Conservation (phyloP, 2,797 vertebrate species). For the Enteromius thamalakanensis region DNA sequence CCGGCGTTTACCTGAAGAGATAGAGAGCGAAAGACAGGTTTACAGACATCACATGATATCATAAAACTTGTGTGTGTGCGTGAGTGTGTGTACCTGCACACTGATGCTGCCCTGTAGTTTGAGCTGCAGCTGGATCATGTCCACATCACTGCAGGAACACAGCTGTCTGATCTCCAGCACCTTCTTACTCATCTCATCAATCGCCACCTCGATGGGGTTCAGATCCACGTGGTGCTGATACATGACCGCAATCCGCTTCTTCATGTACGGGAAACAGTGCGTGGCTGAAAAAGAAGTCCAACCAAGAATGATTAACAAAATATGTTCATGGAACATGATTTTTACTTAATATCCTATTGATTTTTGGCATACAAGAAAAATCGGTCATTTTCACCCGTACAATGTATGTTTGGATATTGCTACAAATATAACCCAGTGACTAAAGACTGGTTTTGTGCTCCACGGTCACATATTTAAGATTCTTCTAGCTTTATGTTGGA, state of each 20-base stretch:
- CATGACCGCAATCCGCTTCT: slow-evolving; percentile 96
- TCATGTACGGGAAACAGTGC: slow-evolving; percentile 96
- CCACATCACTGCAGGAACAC: slow-evolving; percentile 90
- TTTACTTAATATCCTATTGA: too few relatives aligned
- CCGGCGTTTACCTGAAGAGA: slow-evolving; percentile 90
- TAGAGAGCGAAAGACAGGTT: neutral
- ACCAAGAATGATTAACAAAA: too few relatives aligned
- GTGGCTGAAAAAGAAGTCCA: slow-evolving; percentile 77
- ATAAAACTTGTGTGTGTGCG: neutral
- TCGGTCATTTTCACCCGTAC: too few relatives aligned
- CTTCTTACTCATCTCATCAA: slow-evolving; percentile 98
- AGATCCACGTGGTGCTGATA: slow-evolving; percentile 97
- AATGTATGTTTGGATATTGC: too few relatives aligned
- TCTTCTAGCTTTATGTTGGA: neutral
- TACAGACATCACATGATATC: too few relatives aligned
- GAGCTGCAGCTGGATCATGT: slow-evolving; percentile 97
- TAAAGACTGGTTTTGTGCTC: too few relatives aligned
- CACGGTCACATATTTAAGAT: neutral
- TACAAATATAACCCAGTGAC: too few relatives aligned
- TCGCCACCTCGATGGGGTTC: slow-evolving; percentile 97
- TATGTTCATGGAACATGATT: too few relatives aligned
- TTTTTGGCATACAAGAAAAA: too few relatives aligned
- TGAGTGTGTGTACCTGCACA: slow-evolving; percentile 84
- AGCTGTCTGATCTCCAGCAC: slow-evolving; percentile 91
- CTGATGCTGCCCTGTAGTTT: slow-evolving; percentile 98